Evolutionary conservation across 2,888 invertebrate genomes (phyloP).

Genomic region (Cantharis rufa): DNA sequence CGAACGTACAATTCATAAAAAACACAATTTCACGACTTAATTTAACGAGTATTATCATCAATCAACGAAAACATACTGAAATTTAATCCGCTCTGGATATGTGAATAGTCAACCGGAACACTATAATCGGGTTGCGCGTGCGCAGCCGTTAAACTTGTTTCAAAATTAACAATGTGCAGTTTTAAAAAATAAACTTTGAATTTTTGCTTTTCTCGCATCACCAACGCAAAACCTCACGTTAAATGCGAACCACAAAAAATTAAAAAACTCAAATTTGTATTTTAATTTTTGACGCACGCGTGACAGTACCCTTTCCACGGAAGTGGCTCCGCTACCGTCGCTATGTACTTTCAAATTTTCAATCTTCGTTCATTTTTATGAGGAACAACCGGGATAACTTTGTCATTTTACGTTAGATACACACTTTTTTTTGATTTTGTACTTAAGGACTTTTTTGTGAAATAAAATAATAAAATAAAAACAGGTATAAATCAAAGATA

Average conservation of each 20-base stretch:
- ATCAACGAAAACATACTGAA: constrained; percentile 33
- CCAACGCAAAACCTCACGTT: not conserved
- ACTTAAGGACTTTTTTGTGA: no score
- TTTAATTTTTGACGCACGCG: not conserved
- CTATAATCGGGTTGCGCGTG: constrained; percentile 34
- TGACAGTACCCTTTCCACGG: not conserved
- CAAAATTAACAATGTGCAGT: not conserved
- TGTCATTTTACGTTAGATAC: no score
- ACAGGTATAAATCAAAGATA: no score
- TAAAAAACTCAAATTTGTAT: not conserved
- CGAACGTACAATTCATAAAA: constrained; percentile 12
- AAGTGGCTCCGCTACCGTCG: not conserved
- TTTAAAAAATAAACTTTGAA: not conserved
- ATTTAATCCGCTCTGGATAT: constrained; percentile 33
- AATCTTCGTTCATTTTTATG: no score
- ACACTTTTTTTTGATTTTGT: no score
- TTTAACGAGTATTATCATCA: constrained; percentile 8
- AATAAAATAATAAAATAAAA: no score
- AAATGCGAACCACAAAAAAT: not conserved
- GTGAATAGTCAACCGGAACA: constrained; percentile 21
- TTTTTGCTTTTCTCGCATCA: not conserved
- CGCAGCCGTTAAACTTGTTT: constrained; percentile 11
- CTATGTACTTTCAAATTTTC: not conserved
- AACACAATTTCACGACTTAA: constrained; percentile 11
- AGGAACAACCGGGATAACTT: no score